Conservation (phyloP, 1,140 invertebrate species). For the Drosophila paulistorum region DNA sequence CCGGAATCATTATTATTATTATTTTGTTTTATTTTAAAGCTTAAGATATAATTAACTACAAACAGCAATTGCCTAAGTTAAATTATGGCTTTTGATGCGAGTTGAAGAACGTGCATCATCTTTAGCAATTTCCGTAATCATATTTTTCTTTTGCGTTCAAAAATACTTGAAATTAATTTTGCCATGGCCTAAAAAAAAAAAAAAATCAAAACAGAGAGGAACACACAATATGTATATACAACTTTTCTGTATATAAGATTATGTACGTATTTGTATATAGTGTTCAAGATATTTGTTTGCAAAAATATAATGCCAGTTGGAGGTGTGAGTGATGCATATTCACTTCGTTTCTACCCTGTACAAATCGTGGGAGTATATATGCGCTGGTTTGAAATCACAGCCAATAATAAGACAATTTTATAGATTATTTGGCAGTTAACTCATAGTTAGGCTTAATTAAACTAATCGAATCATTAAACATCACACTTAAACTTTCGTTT, state of each 20-base stretch:
- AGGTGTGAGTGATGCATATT: constrained; percentile 1
- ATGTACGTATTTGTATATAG: neutral
- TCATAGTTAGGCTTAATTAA: no score
- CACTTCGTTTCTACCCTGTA: neutral
- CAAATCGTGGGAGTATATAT: neutral
- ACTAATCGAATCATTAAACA: no score
- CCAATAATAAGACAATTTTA: no score
- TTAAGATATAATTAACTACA: constrained; percentile 3
- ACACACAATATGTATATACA: neutral
- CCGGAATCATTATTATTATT: constrained; percentile 37
- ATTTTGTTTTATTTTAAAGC: neutral
- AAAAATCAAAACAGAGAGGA: neutral
- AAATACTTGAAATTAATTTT: constrained; percentile 39
- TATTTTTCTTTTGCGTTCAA: constrained; percentile 28
- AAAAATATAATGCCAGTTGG: constrained; percentile 4
- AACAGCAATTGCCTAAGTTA: neutral
- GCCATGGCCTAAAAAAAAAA: constrained; percentile 49
- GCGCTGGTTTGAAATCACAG: no score
- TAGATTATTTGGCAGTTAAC: no score
- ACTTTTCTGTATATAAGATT: neutral
- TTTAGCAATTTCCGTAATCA: constrained; percentile 54
- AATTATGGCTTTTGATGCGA: constrained; percentile 3
- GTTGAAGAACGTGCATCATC: constrained; percentile 39
- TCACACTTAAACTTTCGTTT: no score
- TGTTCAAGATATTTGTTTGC: constrained; percentile 8